Evolutionary conservation across 2,888 invertebrate genomes (phyloP), one percentile per base, ranked within the genome.

Genomic region (Amphipyra berbera): DNA sequence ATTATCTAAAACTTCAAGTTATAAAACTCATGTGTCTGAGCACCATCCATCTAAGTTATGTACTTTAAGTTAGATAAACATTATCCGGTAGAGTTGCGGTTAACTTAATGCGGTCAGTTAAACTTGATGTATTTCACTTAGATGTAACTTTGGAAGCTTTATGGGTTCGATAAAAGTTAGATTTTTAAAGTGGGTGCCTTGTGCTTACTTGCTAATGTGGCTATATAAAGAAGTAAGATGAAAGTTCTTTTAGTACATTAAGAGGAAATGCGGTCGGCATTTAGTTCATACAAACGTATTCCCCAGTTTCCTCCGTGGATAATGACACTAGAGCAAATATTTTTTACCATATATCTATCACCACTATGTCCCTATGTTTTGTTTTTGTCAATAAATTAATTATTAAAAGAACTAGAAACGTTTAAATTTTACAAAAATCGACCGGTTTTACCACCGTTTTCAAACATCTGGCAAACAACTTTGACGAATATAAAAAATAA

Each of bases 41-140:
- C 78, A 77, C 84, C 75, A 88, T 89, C 90, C 87, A 87, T 91
- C 88, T 88, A 90, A 91, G 85, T 90, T 91, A 83, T 81, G 86
- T 83, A 81, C 82, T 85, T 84, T 86, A 88, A 85, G 79, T 86
- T 84, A 81, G 81, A 80, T 74, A 80, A 82, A 87, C 81, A 85
- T 84, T 85, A 84, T 71, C 79, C 72, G 71, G 60, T 73, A 79
- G 62, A 84, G 81, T 83, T 84, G 77, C 73, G 82, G 81, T 84
- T 84, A 85, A 84, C 67, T 85, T 84, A 87, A 85, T 76, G 84
- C 81, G 85, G 86, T 84, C 88, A 87, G 83, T 89, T 88, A 83
- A 79, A 83, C 81, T 84, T 85, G 88, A 88, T 88, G 83, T 86
- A 88, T 89, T 86, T 87, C 84, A 86, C 85, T 89, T 88, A 82